A percentile compares a stretch with the other conserved stretches of the same genome.
phyloP scores from a whole-genome alignment of 2,888 invertebrate species.

The Quadriops clusia region DNA sequence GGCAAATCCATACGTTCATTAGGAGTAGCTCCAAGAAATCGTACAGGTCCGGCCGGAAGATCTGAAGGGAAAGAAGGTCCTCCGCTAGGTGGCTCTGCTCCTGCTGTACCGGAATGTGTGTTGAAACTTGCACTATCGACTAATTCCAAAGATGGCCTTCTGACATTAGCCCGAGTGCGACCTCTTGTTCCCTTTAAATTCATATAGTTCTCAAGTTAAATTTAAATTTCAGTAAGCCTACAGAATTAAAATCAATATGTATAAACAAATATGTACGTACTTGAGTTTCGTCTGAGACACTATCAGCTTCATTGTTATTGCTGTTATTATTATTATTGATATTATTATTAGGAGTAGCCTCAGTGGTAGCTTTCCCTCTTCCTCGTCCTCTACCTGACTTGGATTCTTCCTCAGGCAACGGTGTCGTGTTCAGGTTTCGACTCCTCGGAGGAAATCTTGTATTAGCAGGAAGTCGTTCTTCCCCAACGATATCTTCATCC shows the following conservation, averaged over 20 bases:
- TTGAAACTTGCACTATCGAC: constrained; percentile 76
- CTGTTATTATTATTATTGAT: too few species aligned
- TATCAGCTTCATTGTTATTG: constrained; percentile 24
- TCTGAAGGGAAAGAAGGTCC: constrained; percentile 46
- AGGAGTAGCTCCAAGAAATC: constrained; percentile 47
- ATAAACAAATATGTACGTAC: constrained; percentile 19
- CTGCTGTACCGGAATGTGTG: constrained; percentile 51
- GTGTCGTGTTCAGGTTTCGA: constrained; percentile 43
- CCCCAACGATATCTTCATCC: constrained; percentile 43
- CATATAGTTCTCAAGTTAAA: neutral
- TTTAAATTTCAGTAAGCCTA: neutral
- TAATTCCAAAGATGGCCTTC: constrained; percentile 66
- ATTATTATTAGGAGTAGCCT: constrained; percentile 20
- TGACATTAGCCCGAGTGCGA: constrained; percentile 49
- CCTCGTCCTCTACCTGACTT: constrained; percentile 34
- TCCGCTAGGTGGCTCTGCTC: constrained; percentile 34
- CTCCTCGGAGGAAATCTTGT: constrained; percentile 75
- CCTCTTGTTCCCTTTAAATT: constrained; percentile 21
- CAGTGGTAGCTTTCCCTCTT: constrained; percentile 31
- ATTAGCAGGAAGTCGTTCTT: constrained; percentile 62
- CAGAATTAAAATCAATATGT: constrained; percentile 2
- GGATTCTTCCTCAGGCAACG: constrained; percentile 30
- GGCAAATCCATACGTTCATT: constrained; percentile 37
- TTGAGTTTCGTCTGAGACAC: constrained; percentile 33
- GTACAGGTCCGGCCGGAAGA: constrained; percentile 42